Evolutionary conservation across 2,797 vertebrate genomes (phyloP).

Genomic region (Champsocephalus gunnari): DNA sequence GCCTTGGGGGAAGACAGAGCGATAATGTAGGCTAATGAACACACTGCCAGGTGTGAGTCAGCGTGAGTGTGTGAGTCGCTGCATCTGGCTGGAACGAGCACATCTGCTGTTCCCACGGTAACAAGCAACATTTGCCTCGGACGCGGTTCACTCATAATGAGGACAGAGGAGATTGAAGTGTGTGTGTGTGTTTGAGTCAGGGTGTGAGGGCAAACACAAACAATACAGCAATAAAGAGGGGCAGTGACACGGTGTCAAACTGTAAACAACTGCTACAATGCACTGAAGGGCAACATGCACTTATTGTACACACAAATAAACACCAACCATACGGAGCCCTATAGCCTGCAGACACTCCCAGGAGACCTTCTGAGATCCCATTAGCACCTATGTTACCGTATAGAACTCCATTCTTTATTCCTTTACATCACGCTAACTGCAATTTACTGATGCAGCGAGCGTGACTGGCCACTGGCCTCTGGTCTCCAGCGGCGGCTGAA

Average conservation of each 20-base stretch:
- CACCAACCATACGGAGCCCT: not conserved
- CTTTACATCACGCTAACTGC: constrained; percentile 24
- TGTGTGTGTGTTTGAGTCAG: not conserved
- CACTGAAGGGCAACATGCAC: not conserved
- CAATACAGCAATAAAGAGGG: constrained; percentile 2
- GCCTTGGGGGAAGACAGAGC: constrained; percentile 71
- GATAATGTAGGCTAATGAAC: constrained; percentile 76
- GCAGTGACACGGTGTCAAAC: constrained; percentile 21
- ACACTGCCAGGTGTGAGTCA: constrained; percentile 71
- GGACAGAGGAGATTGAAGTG: constrained; percentile 44
- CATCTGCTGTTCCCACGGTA: constrained; percentile 77
- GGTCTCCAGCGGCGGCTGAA: not conserved
- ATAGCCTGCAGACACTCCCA: constrained; percentile 20
- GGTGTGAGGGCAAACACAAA: not conserved
- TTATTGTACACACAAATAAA: not conserved
- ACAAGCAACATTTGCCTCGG: constrained; percentile 66
- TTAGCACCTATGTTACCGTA: constrained; percentile 36
- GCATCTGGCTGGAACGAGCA: constrained; percentile 40
- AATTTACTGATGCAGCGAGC: constrained; percentile 13
- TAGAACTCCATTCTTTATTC: constrained; percentile 16
- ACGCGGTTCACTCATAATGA: constrained; percentile 64
- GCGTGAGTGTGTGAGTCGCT: constrained; percentile 11
- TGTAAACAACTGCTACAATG: constrained; percentile 26
- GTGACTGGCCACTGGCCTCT: not conserved
- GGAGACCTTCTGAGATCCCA: constrained; percentile 39